Evolutionary conservation across 2,888 invertebrate species (phyloP), one percentile per base, ranked within the genome.

Genomic region (Lepidocyrtoides sp.): DNA sequence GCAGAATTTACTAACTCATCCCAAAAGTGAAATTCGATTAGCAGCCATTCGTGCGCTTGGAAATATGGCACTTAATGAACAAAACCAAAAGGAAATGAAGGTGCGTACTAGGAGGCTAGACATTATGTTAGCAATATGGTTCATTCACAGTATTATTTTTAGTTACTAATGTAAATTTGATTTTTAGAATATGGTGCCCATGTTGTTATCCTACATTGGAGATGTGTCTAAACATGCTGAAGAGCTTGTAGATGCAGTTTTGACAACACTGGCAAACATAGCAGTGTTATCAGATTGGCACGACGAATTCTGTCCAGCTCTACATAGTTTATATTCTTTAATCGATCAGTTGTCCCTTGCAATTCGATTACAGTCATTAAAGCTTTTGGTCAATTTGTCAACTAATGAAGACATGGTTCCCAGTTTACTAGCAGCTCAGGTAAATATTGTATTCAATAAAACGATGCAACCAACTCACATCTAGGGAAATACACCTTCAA

Each of bases 391-490:
- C 84, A 96, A 96, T 94, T 95, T 96, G 4, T 96, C 96, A 10
- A 96, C 96, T 92, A 96, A 96, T 95, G 95, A 96, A 91, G 96
- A 96, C 91, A 96, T 96, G 95, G 96, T 96, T 69, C 96, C 96
- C 7, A 96, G 96, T 94, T 95, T 96, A 51, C 95, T 96, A 75
- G 96, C 96, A 91, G 96, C 96, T 60, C 96, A 96, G 95, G 96
- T 96, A 94, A 54, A 8, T 20, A 83, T 81, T 26, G 63, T n/a
- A n/a, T n/a, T n/a, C n/a, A n/a, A n/a, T n/a, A n/a, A n/a, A n/a
- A n/a, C n/a, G n/a, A n/a, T n/a, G n/a, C n/a, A n/a, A n/a, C n/a
- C n/a, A n/a, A n/a, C n/a, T n/a, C n/a, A n/a, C n/a, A n/a, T n/a
- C n/a, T n/a, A n/a, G n/a, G n/a, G n/a, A n/a, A n/a, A n/a, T n/a